Conservation (phyloP, 1,140 invertebrate species). For the Drosophila nigrodunni region DNA sequence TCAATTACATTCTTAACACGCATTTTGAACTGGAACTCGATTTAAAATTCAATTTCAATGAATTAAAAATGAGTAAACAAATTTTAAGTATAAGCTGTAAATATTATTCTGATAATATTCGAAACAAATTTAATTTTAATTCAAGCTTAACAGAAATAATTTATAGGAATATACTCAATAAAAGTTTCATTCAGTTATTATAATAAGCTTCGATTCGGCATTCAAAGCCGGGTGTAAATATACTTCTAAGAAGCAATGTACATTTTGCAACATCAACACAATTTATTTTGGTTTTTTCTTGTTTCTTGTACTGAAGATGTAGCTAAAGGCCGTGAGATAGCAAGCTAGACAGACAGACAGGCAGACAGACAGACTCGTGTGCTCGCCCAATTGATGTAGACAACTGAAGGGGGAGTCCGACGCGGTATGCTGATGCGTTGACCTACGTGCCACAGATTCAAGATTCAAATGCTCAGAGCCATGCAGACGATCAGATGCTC, state of each 20-base stretch:
- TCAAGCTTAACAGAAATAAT: no score
- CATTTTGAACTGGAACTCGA: no score
- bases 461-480: constrained; percentile 72
- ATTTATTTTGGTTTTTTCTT: constrained; percentile 49
- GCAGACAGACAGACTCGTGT: constrained; percentile 7
- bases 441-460: constrained; percentile 79
- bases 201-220: constrained; percentile 1
- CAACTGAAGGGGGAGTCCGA: constrained; percentile 24
- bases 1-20: no score
- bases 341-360: constrained; percentile 13
- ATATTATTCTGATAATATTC: no score
- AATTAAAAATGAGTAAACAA: no score
- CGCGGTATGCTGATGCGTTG: constrained; percentile 65
- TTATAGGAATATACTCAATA: neutral
- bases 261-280: constrained; percentile 67
- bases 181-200: constrained; percentile 11
- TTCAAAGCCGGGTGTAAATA: constrained; percentile 61
- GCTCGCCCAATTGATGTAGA: constrained; percentile 24
- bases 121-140: no score
- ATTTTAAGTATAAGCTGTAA: no score
- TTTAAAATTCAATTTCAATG: no score
- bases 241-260: constrained; percentile 61
- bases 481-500: constrained; percentile 58
- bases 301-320: constrained; percentile 48
- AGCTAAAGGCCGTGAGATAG: constrained; percentile 65